A percentile compares a stretch with the other conserved stretches of the same genome.
phyloP scores from a whole-genome alignment of 2,888 invertebrate genomes.

The Cremastinae sp. region DNA sequence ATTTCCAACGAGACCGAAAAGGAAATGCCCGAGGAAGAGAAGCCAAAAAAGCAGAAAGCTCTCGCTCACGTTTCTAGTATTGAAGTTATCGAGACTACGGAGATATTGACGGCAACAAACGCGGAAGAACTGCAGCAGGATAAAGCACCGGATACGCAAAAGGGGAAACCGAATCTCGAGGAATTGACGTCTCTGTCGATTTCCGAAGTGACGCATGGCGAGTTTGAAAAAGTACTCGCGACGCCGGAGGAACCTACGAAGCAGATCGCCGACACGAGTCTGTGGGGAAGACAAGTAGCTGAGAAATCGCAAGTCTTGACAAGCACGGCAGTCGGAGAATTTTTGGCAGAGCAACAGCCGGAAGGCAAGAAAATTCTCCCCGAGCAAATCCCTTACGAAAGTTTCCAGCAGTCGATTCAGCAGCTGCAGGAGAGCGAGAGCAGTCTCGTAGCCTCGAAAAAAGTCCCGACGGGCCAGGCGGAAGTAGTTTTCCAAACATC shows the following conservation, averaged over 20 bases:
- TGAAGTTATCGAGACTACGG: constrained; percentile 68
- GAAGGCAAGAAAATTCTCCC: constrained; percentile 73
- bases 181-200: constrained; percentile 66
- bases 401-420: constrained; percentile 76
- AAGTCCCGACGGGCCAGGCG: constrained; percentile 67
- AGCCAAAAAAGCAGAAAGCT: constrained; percentile 73
- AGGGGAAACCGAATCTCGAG: constrained; percentile 65
- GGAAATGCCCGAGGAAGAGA: constrained; percentile 63
- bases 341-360: constrained; percentile 67
- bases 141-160: constrained; percentile 55
- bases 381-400: constrained; percentile 79
- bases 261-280: constrained; percentile 73
- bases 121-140: constrained; percentile 60
- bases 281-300: constrained; percentile 76
- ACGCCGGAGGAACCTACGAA: constrained; percentile 71
- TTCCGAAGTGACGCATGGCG: constrained; percentile 75
- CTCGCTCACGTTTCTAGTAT: constrained; percentile 68
- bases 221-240: constrained; percentile 75
- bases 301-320: constrained; percentile 75
- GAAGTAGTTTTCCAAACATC: constrained; percentile 72
- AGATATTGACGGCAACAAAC: constrained; percentile 63
- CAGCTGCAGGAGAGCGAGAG: constrained; percentile 73
- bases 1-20: constrained; percentile 72
- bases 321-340: constrained; percentile 67
- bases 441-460: constrained; percentile 63